phyloP scores from a whole-genome alignment of 2,797 vertebrate genomes.

The Gymnothorax reevesii region DNA sequence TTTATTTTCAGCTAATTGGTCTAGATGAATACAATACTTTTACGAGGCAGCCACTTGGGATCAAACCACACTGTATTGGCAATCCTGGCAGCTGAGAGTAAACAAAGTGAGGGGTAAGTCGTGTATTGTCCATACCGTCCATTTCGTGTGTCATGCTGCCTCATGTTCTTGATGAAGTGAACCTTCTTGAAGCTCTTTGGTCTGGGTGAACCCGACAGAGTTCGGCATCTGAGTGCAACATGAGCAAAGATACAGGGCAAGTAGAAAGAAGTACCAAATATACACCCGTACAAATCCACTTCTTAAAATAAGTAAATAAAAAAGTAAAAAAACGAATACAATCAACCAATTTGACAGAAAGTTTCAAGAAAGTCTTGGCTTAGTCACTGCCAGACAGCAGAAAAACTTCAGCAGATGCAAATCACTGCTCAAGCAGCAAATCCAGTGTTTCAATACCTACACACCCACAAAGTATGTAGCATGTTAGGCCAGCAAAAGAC shows the following conservation, averaged over 20 bases:
- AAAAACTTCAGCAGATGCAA: background rate
- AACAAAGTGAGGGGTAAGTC: conserved; percentile 33
- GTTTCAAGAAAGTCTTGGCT: background rate
- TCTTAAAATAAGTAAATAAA: background rate
- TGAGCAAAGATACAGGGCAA: background rate
- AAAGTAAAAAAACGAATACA: background rate
- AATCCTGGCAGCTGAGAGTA: conserved; percentile 51
- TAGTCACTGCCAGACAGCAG: background rate
- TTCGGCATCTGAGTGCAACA: conserved; percentile 80
- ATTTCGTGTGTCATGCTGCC: conserved; percentile 91
- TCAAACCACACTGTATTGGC: conserved; percentile 53
- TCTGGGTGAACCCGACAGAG: conserved; percentile 97
- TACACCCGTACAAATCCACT: background rate
- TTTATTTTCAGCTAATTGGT: background rate
- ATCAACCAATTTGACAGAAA: background rate
- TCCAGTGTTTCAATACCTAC: background rate
- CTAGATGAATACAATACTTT: background rate
- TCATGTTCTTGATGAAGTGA: conserved; percentile 98
- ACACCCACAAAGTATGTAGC: background rate
- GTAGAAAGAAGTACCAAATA: background rate
- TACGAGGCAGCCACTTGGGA: background rate
- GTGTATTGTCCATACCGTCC: conserved; percentile 82
- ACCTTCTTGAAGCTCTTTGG: conserved; percentile 99
- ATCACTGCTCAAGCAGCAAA: background rate
- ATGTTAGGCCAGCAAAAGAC: background rate